Percentiles rank a stretch among this genome's conserved stretches.
These are phyloP conservation scores for Ceramica pisi DNA, from an alignment of 2,888 invertebrate genomes.

Conservation along the genomic window DNA sequence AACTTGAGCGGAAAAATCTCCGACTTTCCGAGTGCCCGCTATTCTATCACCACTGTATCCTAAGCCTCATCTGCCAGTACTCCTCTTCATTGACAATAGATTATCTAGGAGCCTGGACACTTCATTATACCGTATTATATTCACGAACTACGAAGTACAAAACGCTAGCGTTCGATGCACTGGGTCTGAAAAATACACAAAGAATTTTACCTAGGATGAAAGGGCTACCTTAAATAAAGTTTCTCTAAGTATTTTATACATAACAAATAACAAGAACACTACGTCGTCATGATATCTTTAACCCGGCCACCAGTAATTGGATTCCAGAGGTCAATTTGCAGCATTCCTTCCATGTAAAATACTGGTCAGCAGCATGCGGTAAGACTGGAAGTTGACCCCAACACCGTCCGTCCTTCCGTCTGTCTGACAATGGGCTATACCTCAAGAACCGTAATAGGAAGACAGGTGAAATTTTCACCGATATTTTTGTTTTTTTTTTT, in stretches of 20 bases:
- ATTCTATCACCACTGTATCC: slow-evolving; percentile 15
- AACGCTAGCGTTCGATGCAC: slow-evolving; percentile 47
- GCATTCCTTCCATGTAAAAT: too few relatives aligned
- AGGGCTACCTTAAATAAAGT: background rate
- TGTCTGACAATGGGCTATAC: too few relatives aligned
- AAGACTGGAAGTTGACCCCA: too few relatives aligned
- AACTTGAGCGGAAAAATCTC: background rate
- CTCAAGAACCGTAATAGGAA: too few relatives aligned
- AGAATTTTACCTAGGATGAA: slow-evolving; percentile 19
- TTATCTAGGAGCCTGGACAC: slow-evolving; percentile 80
- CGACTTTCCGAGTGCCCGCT: slow-evolving; percentile 20
- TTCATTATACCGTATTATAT: slow-evolving; percentile 78
- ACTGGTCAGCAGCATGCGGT: too few relatives aligned
- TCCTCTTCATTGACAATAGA: slow-evolving; percentile 81
- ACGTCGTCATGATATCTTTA: background rate
- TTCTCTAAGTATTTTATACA: background rate
- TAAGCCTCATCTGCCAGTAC: slow-evolving; percentile 58
- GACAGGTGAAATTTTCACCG: too few relatives aligned
- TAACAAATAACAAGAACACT: too few relatives aligned
- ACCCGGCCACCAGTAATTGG: too few relatives aligned
- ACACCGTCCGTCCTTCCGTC: too few relatives aligned
- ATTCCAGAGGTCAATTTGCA: too few relatives aligned
- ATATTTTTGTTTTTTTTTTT: too few relatives aligned
- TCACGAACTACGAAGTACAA: slow-evolving; percentile 54
- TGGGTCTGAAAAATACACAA: slow-evolving; percentile 31